Evolutionary conservation across 30 jellyfish, hydroid and myxozoan species (phyloP).

Genomic region (Pseudorhiza aurosa): DNA sequence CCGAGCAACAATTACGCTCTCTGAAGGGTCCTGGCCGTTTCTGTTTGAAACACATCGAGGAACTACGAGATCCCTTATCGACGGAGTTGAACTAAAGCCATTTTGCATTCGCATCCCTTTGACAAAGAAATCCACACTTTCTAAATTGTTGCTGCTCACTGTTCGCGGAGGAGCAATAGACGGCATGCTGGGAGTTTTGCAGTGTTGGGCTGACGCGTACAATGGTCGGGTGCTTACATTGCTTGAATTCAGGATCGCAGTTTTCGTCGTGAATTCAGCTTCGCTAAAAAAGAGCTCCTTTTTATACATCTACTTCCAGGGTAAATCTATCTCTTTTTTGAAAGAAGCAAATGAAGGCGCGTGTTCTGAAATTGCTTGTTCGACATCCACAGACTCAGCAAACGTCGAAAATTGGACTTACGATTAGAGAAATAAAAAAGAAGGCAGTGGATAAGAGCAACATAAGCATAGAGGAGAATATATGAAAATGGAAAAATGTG

Average conservation of each 20-base stretch:
- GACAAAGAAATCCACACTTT: slow-evolving; percentile 40
- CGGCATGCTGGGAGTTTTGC: slow-evolving; percentile 66
- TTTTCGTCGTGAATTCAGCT: slow-evolving; percentile 28
- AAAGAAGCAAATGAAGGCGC: too few species aligned
- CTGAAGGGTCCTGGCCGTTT: neutral
- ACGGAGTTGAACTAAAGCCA: slow-evolving; percentile 23
- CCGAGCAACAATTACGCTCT: neutral
- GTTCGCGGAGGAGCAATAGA: slow-evolving; percentile 38
- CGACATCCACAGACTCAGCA: too few species aligned
- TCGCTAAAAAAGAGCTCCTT: slow-evolving; percentile 37
- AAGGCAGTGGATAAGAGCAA: too few species aligned
- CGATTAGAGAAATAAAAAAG: too few species aligned
- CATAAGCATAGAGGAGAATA: too few species aligned
- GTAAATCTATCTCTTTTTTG: too few species aligned
- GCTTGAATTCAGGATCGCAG: neutral
- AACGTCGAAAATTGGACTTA: too few species aligned
- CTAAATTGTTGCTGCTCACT: slow-evolving; percentile 8
- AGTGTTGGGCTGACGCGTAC: slow-evolving; percentile 8
- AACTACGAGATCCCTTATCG: neutral
- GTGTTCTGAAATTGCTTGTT: too few species aligned
- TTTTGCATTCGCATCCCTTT: slow-evolving; percentile 50
- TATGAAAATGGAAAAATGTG: too few species aligned
- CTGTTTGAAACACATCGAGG: neutral
- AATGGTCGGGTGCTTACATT: neutral
- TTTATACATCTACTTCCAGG: too few species aligned